phyloP scores from a whole-genome alignment of 2,888 invertebrate genomes.

The Microctonus aethiopoides region DNA sequence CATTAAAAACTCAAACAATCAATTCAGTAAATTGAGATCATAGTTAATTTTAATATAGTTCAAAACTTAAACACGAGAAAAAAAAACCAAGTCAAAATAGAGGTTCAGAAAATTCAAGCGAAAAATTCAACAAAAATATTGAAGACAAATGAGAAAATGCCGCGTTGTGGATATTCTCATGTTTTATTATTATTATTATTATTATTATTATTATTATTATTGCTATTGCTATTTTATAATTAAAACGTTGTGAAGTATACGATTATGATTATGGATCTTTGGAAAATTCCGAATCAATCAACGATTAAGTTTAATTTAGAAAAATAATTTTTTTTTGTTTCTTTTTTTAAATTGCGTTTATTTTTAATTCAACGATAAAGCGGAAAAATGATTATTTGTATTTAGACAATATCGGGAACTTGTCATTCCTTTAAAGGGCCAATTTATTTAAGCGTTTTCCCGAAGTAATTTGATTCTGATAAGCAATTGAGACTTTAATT shows the following conservation, averaged over 20 bases:
- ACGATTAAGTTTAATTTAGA: conserved; percentile 26
- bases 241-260: conserved; percentile 17
- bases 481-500: conserved; percentile 6
- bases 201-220: conserved; percentile 7
- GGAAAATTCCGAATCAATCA: conserved; percentile 34
- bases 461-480: conserved; percentile 5
- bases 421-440: conserved; percentile 42
- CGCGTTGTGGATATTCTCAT: conserved; percentile 29
- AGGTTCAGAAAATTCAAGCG: background rate
- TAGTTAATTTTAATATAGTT: background rate
- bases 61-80: background rate
- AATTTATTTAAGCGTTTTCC: conserved; percentile 27
- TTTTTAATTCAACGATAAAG: conserved; percentile 1
- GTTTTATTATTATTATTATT: conserved; percentile 36
- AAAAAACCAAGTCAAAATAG: background rate
- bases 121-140: background rate
- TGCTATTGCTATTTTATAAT: background rate
- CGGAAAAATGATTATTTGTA: background rate
- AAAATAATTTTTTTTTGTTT: background rate
- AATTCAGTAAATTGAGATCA: background rate
- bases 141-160: background rate
- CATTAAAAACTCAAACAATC: too few species aligned
- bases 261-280: conserved; percentile 17
- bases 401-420: conserved; percentile 16
- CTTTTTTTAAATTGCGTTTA: background rate